phyloP scores from a whole-genome alignment of 2,888 invertebrate species.

The Monochamus alternatus region DNA sequence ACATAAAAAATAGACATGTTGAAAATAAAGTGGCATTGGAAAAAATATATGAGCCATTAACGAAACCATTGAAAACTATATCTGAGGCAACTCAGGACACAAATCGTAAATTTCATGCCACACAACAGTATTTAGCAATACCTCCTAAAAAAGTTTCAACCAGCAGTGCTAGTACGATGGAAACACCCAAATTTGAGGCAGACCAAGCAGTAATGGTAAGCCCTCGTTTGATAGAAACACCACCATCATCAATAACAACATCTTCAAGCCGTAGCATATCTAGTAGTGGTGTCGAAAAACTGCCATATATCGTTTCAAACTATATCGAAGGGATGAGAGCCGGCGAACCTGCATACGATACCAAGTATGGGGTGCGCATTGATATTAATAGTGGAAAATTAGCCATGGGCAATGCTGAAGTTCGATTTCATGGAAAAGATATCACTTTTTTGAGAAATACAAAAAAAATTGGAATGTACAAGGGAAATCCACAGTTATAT shows the following conservation, averaged over 20 bases:
- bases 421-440: too few relatives aligned
- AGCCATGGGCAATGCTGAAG: too few relatives aligned
- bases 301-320: background rate
- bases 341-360: too few relatives aligned
- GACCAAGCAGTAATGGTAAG: background rate
- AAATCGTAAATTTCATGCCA: background rate
- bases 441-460: too few relatives aligned
- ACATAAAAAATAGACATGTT: background rate
- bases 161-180: background rate
- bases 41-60: background rate
- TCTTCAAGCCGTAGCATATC: background rate
- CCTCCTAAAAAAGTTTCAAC: background rate
- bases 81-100: background rate
- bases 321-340: too few relatives aligned
- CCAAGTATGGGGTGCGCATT: too few relatives aligned
- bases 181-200: background rate
- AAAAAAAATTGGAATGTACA: too few relatives aligned
- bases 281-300: background rate
- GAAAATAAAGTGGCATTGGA: background rate
- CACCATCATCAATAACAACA: background rate
- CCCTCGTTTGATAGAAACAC: background rate
- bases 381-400: too few relatives aligned
- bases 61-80: background rate
- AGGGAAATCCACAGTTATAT: too few relatives aligned
- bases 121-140: background rate